These are phyloP conservation scores for Caenorhabditis sulstoni DNA, from an alignment of 2,888 invertebrate species.

Conservation along the genomic window DNA sequence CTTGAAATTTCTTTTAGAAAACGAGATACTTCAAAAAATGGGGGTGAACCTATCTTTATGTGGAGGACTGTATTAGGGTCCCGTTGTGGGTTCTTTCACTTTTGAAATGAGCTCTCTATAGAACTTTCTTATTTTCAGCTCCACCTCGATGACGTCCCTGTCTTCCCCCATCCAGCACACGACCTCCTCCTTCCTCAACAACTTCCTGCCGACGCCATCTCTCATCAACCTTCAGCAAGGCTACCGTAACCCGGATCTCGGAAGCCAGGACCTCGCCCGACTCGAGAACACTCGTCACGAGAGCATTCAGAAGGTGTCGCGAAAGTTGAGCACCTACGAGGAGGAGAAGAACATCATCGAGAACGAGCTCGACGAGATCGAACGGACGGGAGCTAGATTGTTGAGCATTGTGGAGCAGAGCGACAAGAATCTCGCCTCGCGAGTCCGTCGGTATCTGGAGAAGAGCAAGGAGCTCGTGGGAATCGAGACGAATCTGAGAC, in stretches of 20 bases:
- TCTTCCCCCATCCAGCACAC: constrained; percentile 63
- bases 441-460: constrained; percentile 61
- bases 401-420: constrained; percentile 54
- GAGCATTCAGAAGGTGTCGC: constrained; percentile 59
- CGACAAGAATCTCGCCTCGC: constrained; percentile 54
- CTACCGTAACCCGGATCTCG: constrained; percentile 64
- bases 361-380: constrained; percentile 61
- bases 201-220: constrained; percentile 69
- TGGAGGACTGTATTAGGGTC: too few relatives aligned
- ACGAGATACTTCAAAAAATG: too few relatives aligned
- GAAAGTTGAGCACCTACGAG: constrained; percentile 59
- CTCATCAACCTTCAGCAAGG: constrained; percentile 68
- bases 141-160: constrained; percentile 63
- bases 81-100: too few relatives aligned
- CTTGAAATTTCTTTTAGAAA: too few relatives aligned
- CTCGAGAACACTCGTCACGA: constrained; percentile 60
- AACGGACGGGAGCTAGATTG: constrained; percentile 55
- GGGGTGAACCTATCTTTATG: too few relatives aligned
- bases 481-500: constrained; percentile 66
- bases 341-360: constrained; percentile 62
- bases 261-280: constrained; percentile 59
- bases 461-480: constrained; percentile 64
- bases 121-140: constrained; percentile 47
- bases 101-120: too few relatives aligned
- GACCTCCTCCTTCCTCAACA: constrained; percentile 66